Conservation (phyloP, 2,113 vertebrate genomes). For the Sinocyclocheilus anophthalmus region DNA sequence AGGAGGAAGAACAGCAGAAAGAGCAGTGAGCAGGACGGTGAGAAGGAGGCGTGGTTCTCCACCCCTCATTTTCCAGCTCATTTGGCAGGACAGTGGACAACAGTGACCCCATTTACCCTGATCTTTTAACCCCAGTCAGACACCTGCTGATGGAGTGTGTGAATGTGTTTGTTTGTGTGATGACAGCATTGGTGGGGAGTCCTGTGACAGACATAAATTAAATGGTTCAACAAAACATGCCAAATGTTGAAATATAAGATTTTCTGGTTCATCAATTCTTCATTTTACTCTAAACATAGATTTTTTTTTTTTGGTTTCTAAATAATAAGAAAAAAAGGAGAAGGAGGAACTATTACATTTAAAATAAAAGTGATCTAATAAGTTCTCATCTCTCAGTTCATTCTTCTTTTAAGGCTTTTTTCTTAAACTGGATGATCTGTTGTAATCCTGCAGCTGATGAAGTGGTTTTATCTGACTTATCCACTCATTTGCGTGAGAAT, state of each 20-base stretch:
- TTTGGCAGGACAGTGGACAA: conserved; percentile 74
- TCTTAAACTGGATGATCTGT: background rate
- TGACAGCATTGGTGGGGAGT: background rate
- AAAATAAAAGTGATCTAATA: background rate
- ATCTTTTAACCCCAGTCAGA: conserved; percentile 68
- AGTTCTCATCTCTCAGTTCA: background rate
- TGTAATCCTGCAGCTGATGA: background rate
- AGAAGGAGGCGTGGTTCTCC: conserved; percentile 64
- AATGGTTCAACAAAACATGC: conserved; percentile 11
- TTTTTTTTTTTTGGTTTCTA: background rate
- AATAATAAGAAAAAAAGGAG: no score
- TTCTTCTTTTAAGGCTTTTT: background rate
- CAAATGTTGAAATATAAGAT: background rate
- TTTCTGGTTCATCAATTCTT: background rate
- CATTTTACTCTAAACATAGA: background rate
- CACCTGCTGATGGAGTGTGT: conserved; percentile 72
- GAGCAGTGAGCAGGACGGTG: conserved; percentile 54
- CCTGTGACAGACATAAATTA: conserved; percentile 5
- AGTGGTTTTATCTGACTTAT: background rate
- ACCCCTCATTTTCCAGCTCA: conserved; percentile 82
- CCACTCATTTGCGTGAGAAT: background rate
- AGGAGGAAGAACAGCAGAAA: conserved; percentile 44
- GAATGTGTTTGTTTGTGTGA: conserved; percentile 25
- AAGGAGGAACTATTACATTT: background rate
- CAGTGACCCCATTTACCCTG: conserved; percentile 66